Conservation (phyloP, 2,797 vertebrate species). For the Mus minutoides region DNA sequence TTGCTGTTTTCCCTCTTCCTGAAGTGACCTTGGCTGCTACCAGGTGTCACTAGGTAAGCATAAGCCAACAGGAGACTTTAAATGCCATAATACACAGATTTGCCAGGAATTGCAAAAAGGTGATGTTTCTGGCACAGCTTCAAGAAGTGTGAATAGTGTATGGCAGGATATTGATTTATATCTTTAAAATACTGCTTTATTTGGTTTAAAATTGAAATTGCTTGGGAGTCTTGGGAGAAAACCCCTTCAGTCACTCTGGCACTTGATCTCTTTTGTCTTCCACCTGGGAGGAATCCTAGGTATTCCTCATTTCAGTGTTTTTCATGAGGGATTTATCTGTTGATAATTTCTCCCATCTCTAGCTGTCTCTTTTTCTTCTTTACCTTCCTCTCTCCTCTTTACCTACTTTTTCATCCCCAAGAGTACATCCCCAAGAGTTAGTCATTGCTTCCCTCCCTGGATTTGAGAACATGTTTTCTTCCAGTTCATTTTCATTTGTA, state of each 20-base stretch:
- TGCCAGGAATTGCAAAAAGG: not conserved
- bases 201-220: conserved; percentile 24
- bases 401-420: too few relatives aligned
- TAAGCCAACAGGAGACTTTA: not conserved
- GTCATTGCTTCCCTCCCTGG: not conserved
- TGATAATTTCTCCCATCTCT: not conserved
- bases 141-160: not conserved
- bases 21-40: conserved; percentile 73
- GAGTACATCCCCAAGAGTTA: not conserved
- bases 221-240: not conserved
- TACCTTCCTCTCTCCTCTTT: not conserved
- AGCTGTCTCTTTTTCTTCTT: not conserved
- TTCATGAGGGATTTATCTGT: not conserved
- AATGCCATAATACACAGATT: not conserved
- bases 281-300: not conserved
- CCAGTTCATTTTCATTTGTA: not conserved
- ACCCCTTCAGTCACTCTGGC: not conserved
- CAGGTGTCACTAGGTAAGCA: conserved; percentile 76
- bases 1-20: conserved; percentile 7
- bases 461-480: not conserved
- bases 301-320: not conserved
- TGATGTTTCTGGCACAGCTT: not conserved
- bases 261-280: not conserved
- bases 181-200: not conserved
- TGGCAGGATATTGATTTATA: not conserved